These are phyloP conservation scores for Helicoverpa armigera DNA, from an alignment of 1,140 invertebrate genomes.

Conservation along the genomic window DNA sequence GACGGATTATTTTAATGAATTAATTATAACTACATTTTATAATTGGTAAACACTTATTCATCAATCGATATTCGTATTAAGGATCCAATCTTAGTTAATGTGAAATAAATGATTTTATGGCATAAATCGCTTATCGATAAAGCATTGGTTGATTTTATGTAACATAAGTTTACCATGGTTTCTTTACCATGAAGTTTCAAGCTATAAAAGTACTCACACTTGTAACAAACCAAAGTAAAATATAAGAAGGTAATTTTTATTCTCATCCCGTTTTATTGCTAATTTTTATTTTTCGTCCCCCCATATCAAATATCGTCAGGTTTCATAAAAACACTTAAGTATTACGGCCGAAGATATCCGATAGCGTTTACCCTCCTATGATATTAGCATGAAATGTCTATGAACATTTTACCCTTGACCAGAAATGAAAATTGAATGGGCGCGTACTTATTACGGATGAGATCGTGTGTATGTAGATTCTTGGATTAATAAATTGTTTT, in stretches of 20 bases:
- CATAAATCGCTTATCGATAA: too few species aligned
- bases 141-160: too few species aligned
- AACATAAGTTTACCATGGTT: too few species aligned
- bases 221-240: neutral
- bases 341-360: constrained; percentile 42
- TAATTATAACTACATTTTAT: too few species aligned
- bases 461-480: constrained; percentile 25
- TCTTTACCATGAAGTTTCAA: too few species aligned
- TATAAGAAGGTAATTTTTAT: constrained; percentile 26
- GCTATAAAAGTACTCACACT: too few species aligned
- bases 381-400: constrained; percentile 47
- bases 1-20: too few species aligned
- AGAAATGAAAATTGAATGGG: constrained; percentile 43
- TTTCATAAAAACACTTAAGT: constrained; percentile 44
- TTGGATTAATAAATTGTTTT: constrained; percentile 8
- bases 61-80: too few species aligned
- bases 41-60: too few species aligned
- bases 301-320: constrained; percentile 45
- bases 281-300: constrained; percentile 47
- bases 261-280: constrained; percentile 46
- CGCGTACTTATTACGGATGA: constrained; percentile 11
- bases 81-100: too few species aligned
- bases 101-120: too few species aligned
- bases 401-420: constrained; percentile 42
- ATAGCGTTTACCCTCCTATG: constrained; percentile 41